A percentile compares a stretch with the other conserved stretches of the same genome.
These are phyloP conservation scores for Leptestheria dahalacensis DNA, from an alignment of 1,140 invertebrate species.

Conservation along the genomic window DNA sequence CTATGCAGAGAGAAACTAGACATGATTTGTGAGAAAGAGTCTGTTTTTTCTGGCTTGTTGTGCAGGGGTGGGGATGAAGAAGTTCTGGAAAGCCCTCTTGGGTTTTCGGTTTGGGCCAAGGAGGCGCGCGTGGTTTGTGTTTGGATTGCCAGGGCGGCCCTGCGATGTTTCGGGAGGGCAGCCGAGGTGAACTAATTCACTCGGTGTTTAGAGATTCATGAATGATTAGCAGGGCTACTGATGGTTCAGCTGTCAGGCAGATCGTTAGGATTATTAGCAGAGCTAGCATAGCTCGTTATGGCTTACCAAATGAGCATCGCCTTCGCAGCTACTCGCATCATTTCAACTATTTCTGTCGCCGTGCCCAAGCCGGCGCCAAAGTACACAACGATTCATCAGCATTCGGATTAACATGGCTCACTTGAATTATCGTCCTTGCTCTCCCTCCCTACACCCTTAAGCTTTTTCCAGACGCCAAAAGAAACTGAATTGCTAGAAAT, in stretches of 20 bases:
- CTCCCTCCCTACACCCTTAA: neutral
- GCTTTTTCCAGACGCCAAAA: no score
- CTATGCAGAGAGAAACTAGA: no score
- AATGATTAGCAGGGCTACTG: slow-evolving; percentile 4
- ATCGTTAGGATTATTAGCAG: slow-evolving; percentile 13
- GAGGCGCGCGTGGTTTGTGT: neutral
- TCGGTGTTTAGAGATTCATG: neutral
- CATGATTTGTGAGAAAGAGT: no score
- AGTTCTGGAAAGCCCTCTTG: no score
- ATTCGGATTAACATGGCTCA: neutral
- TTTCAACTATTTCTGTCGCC: neutral
- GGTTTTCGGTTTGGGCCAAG: no score
- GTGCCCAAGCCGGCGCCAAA: neutral
- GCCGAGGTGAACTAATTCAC: neutral
- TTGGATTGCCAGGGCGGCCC: no score
- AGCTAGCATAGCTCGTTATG: slow-evolving; percentile 11
- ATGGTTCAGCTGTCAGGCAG: slow-evolving; percentile 11
- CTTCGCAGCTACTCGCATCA: neutral
- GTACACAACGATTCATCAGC: neutral
- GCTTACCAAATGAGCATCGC: slow-evolving; percentile 12
- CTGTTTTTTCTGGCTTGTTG: no score
- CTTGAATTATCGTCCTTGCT: neutral
- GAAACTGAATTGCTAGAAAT: no score
- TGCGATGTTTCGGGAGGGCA: no score
- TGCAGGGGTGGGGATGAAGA: no score